Conservation (phyloP, 2,113 vertebrate species). For the Crocuta crocuta region DNA sequence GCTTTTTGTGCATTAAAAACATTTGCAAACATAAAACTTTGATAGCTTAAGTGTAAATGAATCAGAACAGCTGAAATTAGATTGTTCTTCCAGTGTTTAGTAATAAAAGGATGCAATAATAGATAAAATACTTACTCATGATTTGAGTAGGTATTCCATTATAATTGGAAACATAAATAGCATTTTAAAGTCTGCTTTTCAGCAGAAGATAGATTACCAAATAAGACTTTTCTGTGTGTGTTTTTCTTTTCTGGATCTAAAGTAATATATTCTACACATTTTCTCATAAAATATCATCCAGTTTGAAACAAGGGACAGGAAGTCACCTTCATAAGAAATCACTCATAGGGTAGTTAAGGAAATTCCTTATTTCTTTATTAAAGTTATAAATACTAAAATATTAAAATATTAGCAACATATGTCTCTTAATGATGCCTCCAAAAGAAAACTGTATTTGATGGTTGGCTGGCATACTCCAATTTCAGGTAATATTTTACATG, state of each 20-base stretch:
- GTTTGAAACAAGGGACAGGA: background rate
- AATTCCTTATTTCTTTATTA: background rate
- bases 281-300: background rate
- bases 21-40: conserved; percentile 58
- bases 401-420: background rate
- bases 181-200: conserved; percentile 18
- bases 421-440: background rate
- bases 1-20: background rate
- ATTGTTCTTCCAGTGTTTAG: background rate
- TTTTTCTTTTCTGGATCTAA: background rate
- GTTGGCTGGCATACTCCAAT: background rate
- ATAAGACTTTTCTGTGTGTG: background rate
- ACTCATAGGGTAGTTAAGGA: background rate
- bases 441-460: background rate
- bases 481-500: conserved; percentile 16
- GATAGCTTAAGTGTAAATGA: conserved; percentile 42
- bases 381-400: background rate
- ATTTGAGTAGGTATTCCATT: background rate
- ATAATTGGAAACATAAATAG: conserved; percentile 46
- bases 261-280: background rate
- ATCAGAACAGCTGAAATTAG: conserved; percentile 51
- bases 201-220: background rate
- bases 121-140: background rate
- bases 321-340: background rate
- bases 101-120: conserved; percentile 1